Evolutionary conservation across 2,888 invertebrate genomes (phyloP), one percentile per base, ranked within the genome.

Genomic region (Phortica magna): DNA sequence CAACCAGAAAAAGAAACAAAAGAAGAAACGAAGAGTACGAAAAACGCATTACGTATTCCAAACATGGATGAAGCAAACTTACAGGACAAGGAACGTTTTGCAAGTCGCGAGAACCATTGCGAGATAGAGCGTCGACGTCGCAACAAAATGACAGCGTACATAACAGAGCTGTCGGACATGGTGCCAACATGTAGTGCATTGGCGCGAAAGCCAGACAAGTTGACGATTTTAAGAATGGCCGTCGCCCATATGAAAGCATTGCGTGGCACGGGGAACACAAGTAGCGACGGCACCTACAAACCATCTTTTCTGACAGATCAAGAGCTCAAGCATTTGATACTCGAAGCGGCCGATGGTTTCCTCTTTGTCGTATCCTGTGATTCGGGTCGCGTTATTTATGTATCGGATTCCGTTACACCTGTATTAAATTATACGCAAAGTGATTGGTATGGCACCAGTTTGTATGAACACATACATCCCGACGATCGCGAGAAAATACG

Each of bases 91-190:
- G 98, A 98, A 93, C 95, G 98, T 90, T 98, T 98, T 94, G 98
- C 98, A 88, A 95, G 97, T 93, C 97, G 99, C 92, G 99, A 99
- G 94, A 99, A 99, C 92, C 99, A 99, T 93, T 98, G 98, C 93
- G 99, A 99, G 93, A 99, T 99, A 92, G 99, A 99, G 93, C 95
- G 99, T 86, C 95, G 99, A 87, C 94, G 99, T 87, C 95, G 99
- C 87, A 99, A 99, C 94, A 99, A 99, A 95, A 99, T 99, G 99
- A 99, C 99, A 88, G 98, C 99, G 84, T 99, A 99, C 93, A 99
- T 99, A 92, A 99, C 99, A 90, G 99, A 99, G 93, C 94, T 99
- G 88, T 99, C 98, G 84, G 99, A 99, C 93, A 99, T 99, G 99
- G 99, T 99, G 90, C 99, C 99, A 89, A 98, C 99, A 89, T 99